Percentiles rank a stretch among this genome's conserved stretches.
Evolutionary conservation across 1,140 invertebrate genomes (phyloP).

Genomic region (Eciton burchellii): DNA sequence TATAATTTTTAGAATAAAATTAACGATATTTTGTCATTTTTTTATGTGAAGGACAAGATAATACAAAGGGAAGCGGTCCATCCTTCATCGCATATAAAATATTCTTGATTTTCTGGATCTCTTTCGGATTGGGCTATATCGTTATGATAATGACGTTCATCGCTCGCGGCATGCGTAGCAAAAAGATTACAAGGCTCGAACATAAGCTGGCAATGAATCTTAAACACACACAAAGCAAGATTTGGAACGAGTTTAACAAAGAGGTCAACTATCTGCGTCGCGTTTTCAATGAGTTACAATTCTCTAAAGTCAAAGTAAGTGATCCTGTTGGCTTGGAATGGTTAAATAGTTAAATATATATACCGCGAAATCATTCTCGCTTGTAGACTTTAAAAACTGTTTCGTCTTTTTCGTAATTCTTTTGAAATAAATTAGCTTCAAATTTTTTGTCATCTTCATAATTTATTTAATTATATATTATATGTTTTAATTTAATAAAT

Average conservation of each 20-base stretch:
- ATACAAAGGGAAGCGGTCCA: conserved; percentile 86
- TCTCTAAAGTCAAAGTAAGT: conserved; percentile 91
- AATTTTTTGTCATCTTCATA: too few species aligned
- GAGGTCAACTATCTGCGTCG: conserved; percentile 91
- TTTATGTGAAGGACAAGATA: conserved; percentile 79
- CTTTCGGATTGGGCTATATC: conserved; percentile 95
- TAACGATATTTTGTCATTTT: not conserved
- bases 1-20: too few species aligned
- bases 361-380: not conserved
- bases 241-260: conserved; percentile 91
- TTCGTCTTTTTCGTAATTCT: not conserved
- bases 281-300: conserved; percentile 91
- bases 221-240: conserved; percentile 91
- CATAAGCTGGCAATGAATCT: conserved; percentile 91
- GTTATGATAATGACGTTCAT: conserved; percentile 97
- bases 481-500: not conserved
- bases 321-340: not conserved
- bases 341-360: conserved; percentile 3
- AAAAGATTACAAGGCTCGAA: conserved; percentile 90
- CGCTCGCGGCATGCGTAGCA: conserved; percentile 90
- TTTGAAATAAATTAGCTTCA: not conserved
- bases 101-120: conserved; percentile 93
- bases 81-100: conserved; percentile 90
- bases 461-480: too few species aligned
- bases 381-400: not conserved